phyloP scores from a whole-genome alignment of 1,140 invertebrate genomes.

The Hyphantria cunea region DNA sequence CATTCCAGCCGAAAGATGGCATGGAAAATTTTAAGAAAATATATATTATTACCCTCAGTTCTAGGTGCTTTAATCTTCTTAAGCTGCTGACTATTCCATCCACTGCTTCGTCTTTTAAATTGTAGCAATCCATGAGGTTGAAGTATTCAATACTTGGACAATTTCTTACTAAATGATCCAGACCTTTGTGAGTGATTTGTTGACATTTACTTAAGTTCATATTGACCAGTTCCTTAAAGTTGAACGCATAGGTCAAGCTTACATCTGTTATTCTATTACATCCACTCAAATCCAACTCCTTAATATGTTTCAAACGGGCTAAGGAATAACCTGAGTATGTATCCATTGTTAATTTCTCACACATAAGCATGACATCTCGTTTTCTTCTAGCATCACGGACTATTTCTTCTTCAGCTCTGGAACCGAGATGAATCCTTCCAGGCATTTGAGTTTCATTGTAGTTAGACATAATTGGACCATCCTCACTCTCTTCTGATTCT shows the following conservation, averaged over 20 bases:
- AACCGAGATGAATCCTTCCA: constrained; percentile 83
- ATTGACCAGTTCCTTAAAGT: constrained; percentile 83
- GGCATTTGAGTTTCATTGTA: constrained; percentile 52
- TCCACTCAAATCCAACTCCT: constrained; percentile 83
- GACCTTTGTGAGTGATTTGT: constrained; percentile 85
- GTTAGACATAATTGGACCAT: constrained; percentile 57
- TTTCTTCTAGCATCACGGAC: constrained; percentile 85
- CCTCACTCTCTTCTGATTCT: constrained; percentile 52
- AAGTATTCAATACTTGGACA: constrained; percentile 87
- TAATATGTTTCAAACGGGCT: constrained; percentile 82
- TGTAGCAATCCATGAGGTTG: constrained; percentile 85
- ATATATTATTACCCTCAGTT: constrained; percentile 81
- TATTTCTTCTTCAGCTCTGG: constrained; percentile 86
- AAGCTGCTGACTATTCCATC: constrained; percentile 82
- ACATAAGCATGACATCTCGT: constrained; percentile 83
- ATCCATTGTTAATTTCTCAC: constrained; percentile 79
- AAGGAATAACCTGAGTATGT: constrained; percentile 82
- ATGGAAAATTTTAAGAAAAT: too few species aligned
- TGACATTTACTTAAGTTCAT: constrained; percentile 86
- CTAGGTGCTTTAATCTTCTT: constrained; percentile 83
- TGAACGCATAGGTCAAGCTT: constrained; percentile 85
- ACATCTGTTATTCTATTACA: constrained; percentile 88
- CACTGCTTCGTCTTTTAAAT: constrained; percentile 85
- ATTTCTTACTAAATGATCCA: constrained; percentile 83
- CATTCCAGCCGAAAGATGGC: too few species aligned